These are phyloP conservation scores for Zaprionus davidi DNA, from an alignment of 1,140 invertebrate species.

Conservation along the genomic window DNA sequence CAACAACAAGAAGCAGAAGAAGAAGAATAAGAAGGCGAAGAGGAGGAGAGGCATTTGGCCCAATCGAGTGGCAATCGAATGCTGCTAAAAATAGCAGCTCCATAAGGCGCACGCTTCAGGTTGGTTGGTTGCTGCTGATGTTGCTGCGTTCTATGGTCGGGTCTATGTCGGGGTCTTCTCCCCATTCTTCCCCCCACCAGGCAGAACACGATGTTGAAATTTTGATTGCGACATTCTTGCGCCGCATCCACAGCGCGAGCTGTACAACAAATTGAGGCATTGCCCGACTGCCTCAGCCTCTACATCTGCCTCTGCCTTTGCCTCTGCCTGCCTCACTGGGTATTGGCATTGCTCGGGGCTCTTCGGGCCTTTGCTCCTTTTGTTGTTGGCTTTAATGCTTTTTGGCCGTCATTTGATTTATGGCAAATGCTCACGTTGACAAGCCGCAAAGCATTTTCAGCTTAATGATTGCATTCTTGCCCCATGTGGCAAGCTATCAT, in stretches of 20 bases:
- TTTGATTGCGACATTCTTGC: conserved; percentile 79
- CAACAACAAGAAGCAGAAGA: conserved; percentile 10
- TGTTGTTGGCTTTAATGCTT: conserved; percentile 42
- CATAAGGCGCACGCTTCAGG: conserved; percentile 48
- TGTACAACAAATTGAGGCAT: conserved; percentile 74
- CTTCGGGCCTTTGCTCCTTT: neutral
- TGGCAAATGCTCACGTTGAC: conserved; percentile 76
- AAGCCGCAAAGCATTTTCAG: conserved; percentile 68
- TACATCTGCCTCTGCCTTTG: conserved; percentile 1
- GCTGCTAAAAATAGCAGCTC: conserved; percentile 67
- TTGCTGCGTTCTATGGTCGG: conserved; percentile 13
- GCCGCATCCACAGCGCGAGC: conserved; percentile 35
- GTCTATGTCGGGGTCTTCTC: conserved; percentile 34
- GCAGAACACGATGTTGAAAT: conserved; percentile 77
- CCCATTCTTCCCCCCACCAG: neutral
- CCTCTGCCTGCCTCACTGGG: conserved; percentile 15
- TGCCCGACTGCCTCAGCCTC: conserved; percentile 19
- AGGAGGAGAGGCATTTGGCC: conserved; percentile 48
- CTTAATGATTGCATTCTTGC: conserved; percentile 65
- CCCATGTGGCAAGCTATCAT: conserved; percentile 53
- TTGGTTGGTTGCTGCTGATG: neutral
- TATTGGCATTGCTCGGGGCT: conserved; percentile 31
- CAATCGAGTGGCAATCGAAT: conserved; percentile 65
- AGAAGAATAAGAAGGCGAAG: neutral
- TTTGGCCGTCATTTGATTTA: conserved; percentile 70